A percentile compares a stretch with the other conserved stretches of the same genome.
Evolutionary conservation across 2,113 vertebrate species (phyloP).

Genomic region (Dipodomys stephensi): DNA sequence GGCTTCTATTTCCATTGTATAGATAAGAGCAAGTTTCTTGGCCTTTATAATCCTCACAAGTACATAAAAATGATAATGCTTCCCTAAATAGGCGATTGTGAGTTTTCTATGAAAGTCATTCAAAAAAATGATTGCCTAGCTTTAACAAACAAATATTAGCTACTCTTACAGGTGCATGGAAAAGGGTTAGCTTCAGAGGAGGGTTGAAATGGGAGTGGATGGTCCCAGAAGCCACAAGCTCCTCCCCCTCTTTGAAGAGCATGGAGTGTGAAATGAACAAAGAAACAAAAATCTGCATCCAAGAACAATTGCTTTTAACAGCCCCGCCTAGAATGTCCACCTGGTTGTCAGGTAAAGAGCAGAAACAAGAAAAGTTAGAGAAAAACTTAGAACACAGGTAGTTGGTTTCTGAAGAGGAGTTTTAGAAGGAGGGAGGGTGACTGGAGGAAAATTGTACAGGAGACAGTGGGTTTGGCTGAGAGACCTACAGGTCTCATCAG

Average conservation of each 20-base stretch:
- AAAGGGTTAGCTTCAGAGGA: not conserved
- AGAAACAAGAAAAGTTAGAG: not conserved
- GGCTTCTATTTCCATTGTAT: not conserved
- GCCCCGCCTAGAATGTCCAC: not conserved
- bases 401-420: not conserved
- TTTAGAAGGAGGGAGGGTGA: not conserved
- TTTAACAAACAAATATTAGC: not conserved
- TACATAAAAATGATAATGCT: not conserved
- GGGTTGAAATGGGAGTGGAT: not conserved
- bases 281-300: not conserved
- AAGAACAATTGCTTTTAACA: not conserved
- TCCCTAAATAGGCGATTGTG: not conserved
- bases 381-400: not conserved
- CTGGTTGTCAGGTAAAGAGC: not conserved
- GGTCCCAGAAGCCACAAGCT: not conserved
- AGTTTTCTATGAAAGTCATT: not conserved
- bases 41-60: not conserved
- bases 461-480: not conserved
- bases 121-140: not conserved
- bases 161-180: not conserved
- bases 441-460: not conserved
- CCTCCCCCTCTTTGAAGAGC: not conserved
- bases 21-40: not conserved
- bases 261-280: not conserved
- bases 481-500: fast-evolving